phyloP scores from a whole-genome alignment of 2,113 vertebrate genomes.

The Trematocara zebra region DNA sequence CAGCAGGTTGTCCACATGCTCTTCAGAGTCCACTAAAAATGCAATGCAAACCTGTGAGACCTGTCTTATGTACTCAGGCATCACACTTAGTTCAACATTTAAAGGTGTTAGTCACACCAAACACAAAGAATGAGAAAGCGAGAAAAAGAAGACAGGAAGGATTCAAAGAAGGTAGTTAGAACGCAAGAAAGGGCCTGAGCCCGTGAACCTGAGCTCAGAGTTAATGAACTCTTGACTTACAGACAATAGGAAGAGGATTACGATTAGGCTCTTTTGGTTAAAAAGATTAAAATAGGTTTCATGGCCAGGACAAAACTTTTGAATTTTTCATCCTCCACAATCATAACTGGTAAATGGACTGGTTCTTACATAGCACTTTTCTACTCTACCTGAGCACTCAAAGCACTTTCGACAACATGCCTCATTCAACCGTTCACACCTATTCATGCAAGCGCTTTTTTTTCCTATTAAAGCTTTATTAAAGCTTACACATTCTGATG shows the following conservation, averaged over 20 bases:
- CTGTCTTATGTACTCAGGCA: neutral
- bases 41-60: neutral
- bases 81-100: neutral
- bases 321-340: neutral
- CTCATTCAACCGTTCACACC: neutral
- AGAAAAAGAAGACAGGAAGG: neutral
- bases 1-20: neutral
- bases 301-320: neutral
- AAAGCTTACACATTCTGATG: neutral
- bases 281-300: neutral
- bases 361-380: neutral
- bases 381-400: neutral
- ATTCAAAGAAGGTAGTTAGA: neutral
- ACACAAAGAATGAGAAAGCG: neutral
- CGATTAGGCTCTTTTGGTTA: neutral
- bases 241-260: neutral
- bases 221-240: neutral
- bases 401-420: neutral
- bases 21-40: neutral
- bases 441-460: neutral
- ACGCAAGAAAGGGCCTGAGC: neutral
- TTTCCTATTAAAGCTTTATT: neutral
- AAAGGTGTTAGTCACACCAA: neutral
- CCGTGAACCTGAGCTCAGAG: neutral
- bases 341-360: neutral